Evolutionary conservation across 2,797 vertebrate species (phyloP).

Genomic region (Microctenopoma steveboyesi): DNA sequence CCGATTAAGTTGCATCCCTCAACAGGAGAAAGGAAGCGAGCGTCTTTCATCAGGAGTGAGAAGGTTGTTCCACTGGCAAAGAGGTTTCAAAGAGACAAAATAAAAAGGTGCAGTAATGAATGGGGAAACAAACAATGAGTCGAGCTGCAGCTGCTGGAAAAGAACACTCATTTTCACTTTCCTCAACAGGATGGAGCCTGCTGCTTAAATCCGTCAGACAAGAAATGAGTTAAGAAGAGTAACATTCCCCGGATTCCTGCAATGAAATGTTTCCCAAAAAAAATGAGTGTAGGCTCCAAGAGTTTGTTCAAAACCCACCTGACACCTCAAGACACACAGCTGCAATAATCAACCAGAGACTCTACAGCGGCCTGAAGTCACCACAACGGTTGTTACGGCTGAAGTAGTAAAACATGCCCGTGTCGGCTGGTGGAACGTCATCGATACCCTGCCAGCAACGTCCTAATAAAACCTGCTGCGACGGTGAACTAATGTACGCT

Average conservation of each 20-base stretch:
- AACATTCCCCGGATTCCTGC: neutral
- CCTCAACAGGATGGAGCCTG: neutral
- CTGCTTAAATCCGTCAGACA: neutral
- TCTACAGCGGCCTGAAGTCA: no score
- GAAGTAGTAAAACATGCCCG: no score
- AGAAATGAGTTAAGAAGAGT: neutral
- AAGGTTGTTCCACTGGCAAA: constrained; percentile 8
- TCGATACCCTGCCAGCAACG: no score
- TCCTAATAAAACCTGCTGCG: no score
- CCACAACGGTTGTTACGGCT: no score
- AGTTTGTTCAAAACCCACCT: neutral
- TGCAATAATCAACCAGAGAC: no score
- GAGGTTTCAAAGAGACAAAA: neutral
- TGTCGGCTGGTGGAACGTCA: no score
- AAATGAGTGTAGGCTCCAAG: neutral
- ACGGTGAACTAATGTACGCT: no score
- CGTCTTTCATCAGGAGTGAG: constrained; percentile 1
- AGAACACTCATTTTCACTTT: neutral
- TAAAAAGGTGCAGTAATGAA: constrained; percentile 14
- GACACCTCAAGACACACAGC: neutral
- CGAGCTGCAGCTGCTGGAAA: constrained; percentile 30
- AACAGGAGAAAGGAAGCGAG: constrained; percentile 3
- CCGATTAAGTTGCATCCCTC: neutral
- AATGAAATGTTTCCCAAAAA: neutral
- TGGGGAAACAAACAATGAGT: constrained; percentile 21